Evolutionary conservation across 2,888 invertebrate genomes (phyloP).

Genomic region (Craniophora ligustri): DNA sequence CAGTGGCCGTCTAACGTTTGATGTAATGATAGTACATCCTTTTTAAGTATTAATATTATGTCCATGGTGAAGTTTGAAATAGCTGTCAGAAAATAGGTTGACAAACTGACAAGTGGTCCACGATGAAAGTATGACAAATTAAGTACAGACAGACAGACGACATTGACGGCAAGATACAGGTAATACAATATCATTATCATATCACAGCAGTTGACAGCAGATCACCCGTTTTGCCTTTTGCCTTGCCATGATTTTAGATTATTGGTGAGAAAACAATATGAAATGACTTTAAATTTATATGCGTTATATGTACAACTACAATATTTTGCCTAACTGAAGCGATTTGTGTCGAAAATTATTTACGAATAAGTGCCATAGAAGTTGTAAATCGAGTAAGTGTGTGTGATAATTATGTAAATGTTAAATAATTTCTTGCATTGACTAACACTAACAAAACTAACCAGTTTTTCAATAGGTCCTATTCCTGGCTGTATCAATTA

Average conservation of each 20-base stretch:
- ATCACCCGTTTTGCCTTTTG: constrained; percentile 26
- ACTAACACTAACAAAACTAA: constrained; percentile 7
- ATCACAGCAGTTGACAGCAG: constrained; percentile 23
- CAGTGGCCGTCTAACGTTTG: too few species aligned
- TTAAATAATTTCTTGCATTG: constrained; percentile 20
- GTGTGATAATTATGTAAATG: constrained; percentile 50
- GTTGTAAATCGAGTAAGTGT: constrained; percentile 43
- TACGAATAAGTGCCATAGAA: constrained; percentile 48
- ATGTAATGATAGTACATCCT: too few species aligned
- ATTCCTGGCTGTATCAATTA: background rate
- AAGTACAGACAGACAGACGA: background rate
- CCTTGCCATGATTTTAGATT: constrained; percentile 32
- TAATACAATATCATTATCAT: background rate
- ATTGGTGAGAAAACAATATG: constrained; percentile 37
- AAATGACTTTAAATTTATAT: constrained; percentile 48
- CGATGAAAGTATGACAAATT: too few species aligned
- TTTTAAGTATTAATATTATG: too few species aligned
- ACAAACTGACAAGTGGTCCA: too few species aligned
- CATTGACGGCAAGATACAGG: background rate
- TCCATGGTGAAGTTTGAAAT: too few species aligned
- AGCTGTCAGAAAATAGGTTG: too few species aligned
- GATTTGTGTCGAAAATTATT: constrained; percentile 30
- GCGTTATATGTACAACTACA: constrained; percentile 22
- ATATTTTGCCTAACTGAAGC: constrained; percentile 19
- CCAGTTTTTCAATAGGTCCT: background rate